Base-by-base conservation (phyloP, 2,888 invertebrate species). In the Branchipolynoe longqiensis region DNA sequence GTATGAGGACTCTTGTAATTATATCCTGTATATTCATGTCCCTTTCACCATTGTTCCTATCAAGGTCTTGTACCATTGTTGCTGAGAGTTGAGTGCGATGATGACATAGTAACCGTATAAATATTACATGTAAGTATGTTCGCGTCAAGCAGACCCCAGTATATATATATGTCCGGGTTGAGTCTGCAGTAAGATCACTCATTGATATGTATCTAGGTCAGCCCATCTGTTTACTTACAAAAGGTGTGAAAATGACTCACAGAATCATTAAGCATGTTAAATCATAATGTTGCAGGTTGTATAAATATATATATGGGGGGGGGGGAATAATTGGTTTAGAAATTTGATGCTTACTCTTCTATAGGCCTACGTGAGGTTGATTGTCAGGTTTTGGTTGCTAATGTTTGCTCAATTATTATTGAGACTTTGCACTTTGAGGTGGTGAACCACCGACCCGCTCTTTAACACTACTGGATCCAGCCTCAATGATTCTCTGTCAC, bases 1-100 rank as follows among this genome's bases (percentile, higher is more conserved):
- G 28, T 62, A 31, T 62, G 62, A 62, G 62, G 62, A n/a, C 12
- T 62, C 56, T 3, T n/a, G n/a, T 14, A 56, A 28, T 62, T 14
- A 62, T 62, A n/a, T 62, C 31, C 28, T 62, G 62, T 69, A 69
- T 69, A 69, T 69, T 69, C 38, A 69, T 69, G 69, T 69, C 18
- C 36, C 69, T 69, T 69, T 69, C 33, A 69, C 38, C 69, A 69
- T 33, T 69, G 69, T 69, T 69, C 69, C 69, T 69, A 69, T 36
- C 36, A 69, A 69, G 78, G 78, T 78, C 78, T 54, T 41, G 78
- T 78, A 48, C 78, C 78, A 78, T 78, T 78, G 78, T 78, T 78
- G 78, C 78, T 78, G 78, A 48, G 48, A 41, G 78, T 78, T 54
- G 78, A 78, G 78, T 78, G 78, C n/a, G 22, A 78, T 78, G 78